Evolutionary conservation across 2,888 invertebrate species (phyloP).

Genomic region (Ochlodes sylvanus): DNA sequence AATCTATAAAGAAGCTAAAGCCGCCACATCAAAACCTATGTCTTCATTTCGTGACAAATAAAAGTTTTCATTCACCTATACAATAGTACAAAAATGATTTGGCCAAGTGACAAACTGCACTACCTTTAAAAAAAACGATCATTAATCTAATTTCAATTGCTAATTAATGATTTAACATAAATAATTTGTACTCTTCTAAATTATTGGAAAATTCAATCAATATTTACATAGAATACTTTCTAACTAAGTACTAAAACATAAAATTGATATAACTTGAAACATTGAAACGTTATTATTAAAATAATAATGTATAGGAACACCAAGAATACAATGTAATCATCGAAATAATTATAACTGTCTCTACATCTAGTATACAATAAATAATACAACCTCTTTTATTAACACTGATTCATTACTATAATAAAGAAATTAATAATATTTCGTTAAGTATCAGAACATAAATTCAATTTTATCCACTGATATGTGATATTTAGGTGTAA

Average conservation of each 20-base stretch:
- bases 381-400: slow-evolving; percentile 27
- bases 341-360: slow-evolving; percentile 26
- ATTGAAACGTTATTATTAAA: neutral
- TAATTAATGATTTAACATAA: slow-evolving; percentile 61
- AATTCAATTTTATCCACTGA: slow-evolving; percentile 3
- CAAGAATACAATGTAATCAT: slow-evolving; percentile 8
- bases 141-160: slow-evolving; percentile 48
- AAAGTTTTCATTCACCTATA: slow-evolving; percentile 35
- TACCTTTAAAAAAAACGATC: slow-evolving; percentile 40
- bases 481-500: slow-evolving; percentile 13
- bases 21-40: slow-evolving; percentile 14
- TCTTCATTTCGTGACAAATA: slow-evolving; percentile 41
- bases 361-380: slow-evolving; percentile 11
- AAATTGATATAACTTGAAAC: slow-evolving; percentile 10
- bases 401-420: slow-evolving; percentile 25
- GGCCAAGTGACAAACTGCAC: slow-evolving; percentile 31
- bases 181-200: slow-evolving; percentile 82
- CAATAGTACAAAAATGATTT: slow-evolving; percentile 32
- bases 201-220: slow-evolving; percentile 75
- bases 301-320: slow-evolving; percentile 48
- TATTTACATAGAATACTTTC: slow-evolving; percentile 40
- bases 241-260: slow-evolving; percentile 20
- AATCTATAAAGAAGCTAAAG: slow-evolving; percentile 46
- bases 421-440: slow-evolving; percentile 28
- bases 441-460: slow-evolving; percentile 28